phyloP scores from a whole-genome alignment of 1,140 invertebrate genomes.

The Drosophila ananassae region DNA sequence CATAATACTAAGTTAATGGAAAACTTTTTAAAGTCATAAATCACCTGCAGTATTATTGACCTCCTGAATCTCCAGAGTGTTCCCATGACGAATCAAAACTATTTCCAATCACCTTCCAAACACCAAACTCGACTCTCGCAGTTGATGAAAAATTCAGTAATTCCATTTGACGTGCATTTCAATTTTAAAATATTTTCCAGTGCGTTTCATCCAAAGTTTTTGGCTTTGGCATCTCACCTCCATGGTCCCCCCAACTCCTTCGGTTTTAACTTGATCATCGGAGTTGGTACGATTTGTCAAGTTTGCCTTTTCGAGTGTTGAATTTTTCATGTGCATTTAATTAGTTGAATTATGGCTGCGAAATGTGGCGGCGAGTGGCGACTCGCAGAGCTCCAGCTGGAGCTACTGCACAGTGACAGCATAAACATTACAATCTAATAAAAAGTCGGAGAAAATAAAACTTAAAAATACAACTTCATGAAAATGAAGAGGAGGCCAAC shows the following conservation, averaged over 20 bases:
- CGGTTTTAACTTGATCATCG: background rate
- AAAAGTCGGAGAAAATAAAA: slow-evolving; percentile 52
- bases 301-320: slow-evolving; percentile 78
- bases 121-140: slow-evolving; percentile 60
- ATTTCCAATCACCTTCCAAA: slow-evolving; percentile 20
- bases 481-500: slow-evolving; percentile 63
- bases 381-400: slow-evolving; percentile 9
- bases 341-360: slow-evolving; percentile 81
- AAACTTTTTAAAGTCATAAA: slow-evolving; percentile 3
- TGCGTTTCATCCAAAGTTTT: slow-evolving; percentile 56
- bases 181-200: slow-evolving; percentile 72
- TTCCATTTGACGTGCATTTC: slow-evolving; percentile 58
- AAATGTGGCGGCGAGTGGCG: slow-evolving; percentile 68
- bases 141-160: slow-evolving; percentile 58
- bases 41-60: background rate
- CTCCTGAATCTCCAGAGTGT: background rate
- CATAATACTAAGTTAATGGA: background rate
- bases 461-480: slow-evolving; percentile 69
- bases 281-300: slow-evolving; percentile 51
- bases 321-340: slow-evolving; percentile 83
- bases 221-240: slow-evolving; percentile 51
- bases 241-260: background rate
- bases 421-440: slow-evolving; percentile 68
- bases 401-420: slow-evolving; percentile 24
- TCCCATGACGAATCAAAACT: slow-evolving; percentile 41